Conservation (phyloP, 2,113 vertebrate genomes). For the Coregonus clupeaformis region DNA sequence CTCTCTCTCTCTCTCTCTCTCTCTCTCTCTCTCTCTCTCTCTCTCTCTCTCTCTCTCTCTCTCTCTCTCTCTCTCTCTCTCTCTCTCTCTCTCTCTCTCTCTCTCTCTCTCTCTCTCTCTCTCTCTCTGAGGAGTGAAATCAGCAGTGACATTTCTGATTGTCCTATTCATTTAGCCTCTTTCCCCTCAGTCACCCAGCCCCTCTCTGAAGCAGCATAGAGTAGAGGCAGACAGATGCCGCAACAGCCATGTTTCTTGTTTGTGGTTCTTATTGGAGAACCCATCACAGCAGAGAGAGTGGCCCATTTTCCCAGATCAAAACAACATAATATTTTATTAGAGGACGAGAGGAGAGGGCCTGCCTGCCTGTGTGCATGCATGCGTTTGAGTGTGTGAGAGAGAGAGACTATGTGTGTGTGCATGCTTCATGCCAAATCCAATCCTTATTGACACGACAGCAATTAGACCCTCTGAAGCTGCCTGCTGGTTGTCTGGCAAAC, state of each 20-base stretch:
- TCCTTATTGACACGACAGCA: neutral
- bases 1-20: too few species aligned
- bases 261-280: neutral
- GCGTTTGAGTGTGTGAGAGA: too few species aligned
- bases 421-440: conserved; percentile 1
- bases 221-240: neutral
- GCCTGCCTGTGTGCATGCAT: too few species aligned
- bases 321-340: neutral
- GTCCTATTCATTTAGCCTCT: conserved; percentile 17
- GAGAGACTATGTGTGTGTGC: neutral
- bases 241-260: neutral
- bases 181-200: neutral
- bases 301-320: neutral
- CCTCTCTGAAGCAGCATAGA: neutral
- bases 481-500: neutral
- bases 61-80: conserved; percentile 4
- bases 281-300: neutral
- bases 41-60: neutral
- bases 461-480: neutral
- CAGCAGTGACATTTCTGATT: conserved; percentile 6
- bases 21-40: too few species aligned
- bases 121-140: neutral
- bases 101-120: too few species aligned
- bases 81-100: neutral
- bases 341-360: too few species aligned